Conservation (phyloP, 2,888 invertebrate species). For the Tetragonula carbonaria region DNA sequence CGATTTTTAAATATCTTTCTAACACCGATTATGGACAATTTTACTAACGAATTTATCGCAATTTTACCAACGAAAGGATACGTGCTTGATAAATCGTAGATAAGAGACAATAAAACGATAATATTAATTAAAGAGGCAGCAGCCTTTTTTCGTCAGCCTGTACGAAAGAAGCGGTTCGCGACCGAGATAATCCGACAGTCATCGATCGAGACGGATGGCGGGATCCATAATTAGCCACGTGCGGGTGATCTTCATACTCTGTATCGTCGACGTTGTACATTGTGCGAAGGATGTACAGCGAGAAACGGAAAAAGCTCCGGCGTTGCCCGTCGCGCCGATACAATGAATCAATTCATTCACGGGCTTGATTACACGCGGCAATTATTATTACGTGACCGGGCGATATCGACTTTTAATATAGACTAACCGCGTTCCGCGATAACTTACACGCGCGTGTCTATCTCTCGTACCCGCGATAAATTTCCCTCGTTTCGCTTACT, state of each 20-base stretch:
- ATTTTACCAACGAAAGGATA: too few relatives aligned
- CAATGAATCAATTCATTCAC: conserved; percentile 74
- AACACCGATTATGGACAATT: too few relatives aligned
- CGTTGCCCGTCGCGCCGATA: conserved; percentile 46
- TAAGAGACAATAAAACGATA: too few relatives aligned
- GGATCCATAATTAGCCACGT: conserved; percentile 53
- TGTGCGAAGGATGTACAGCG: conserved; percentile 44
- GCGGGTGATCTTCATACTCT: conserved; percentile 55
- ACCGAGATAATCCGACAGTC: conserved; percentile 18
- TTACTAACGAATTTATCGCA: too few relatives aligned
- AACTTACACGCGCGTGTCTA: conserved; percentile 2
- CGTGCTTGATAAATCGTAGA: too few relatives aligned
- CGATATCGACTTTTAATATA: conserved; percentile 50
- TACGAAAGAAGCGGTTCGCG: not conserved
- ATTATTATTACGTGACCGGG: conserved; percentile 64
- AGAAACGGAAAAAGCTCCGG: conserved; percentile 42
- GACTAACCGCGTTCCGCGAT: conserved; percentile 46
- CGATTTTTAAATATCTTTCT: too few relatives aligned
- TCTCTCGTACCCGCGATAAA: not conserved
- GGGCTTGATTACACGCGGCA: conserved; percentile 65
- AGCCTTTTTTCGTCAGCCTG: not conserved
- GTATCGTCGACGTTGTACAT: conserved; percentile 66
- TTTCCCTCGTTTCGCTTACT: not conserved
- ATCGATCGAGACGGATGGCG: conserved; percentile 22
- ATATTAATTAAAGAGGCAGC: not conserved